Evolutionary conservation across 2,797 vertebrate species (phyloP).

Genomic region (Dipus sagitta): DNA sequence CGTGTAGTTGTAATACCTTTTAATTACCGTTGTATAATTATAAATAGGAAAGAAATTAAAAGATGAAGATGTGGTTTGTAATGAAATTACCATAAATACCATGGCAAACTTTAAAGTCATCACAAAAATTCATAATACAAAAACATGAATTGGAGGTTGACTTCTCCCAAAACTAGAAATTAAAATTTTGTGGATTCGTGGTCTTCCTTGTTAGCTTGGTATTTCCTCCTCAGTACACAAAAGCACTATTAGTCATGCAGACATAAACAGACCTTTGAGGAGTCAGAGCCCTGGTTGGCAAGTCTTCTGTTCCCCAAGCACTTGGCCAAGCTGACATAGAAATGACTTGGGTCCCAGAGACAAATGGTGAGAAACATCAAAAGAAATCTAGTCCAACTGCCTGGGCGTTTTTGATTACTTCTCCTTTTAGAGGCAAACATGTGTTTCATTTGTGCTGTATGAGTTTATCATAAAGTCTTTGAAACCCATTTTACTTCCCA

Average conservation of each 20-base stretch:
- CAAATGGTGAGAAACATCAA: conserved; percentile 58
- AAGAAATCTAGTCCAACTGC: conserved; percentile 61
- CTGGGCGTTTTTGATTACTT: conserved; percentile 59
- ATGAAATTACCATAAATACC: conserved; percentile 84
- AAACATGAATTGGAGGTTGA: conserved; percentile 78
- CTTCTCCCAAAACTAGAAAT: conserved; percentile 77
- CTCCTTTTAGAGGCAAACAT: conserved; percentile 51
- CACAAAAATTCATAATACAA: conserved; percentile 79
- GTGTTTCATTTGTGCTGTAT: conserved; percentile 7
- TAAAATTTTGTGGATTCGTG: conserved; percentile 79
- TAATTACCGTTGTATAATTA: conserved; percentile 83
- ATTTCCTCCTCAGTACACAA: conserved; percentile 77
- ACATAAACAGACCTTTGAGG: conserved; percentile 71
- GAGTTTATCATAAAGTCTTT: conserved; percentile 56
- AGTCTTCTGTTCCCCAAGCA: conserved; percentile 26
- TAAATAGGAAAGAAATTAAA: conserved; percentile 85
- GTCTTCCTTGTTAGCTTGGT: conserved; percentile 77
- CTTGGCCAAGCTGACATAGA: conserved; percentile 56
- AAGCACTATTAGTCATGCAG: conserved; percentile 74
- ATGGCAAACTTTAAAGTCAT: conserved; percentile 79
- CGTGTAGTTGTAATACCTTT: conserved; percentile 79
- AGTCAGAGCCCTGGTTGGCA: conserved; percentile 57
- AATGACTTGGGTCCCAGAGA: conserved; percentile 61
- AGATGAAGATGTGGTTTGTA: conserved; percentile 83
- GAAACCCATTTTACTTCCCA: conserved; percentile 44